Evolutionary conservation across 2,888 invertebrate species (phyloP), one percentile per base, ranked within the genome.

Genomic region (Hemaris fuciformis): DNA sequence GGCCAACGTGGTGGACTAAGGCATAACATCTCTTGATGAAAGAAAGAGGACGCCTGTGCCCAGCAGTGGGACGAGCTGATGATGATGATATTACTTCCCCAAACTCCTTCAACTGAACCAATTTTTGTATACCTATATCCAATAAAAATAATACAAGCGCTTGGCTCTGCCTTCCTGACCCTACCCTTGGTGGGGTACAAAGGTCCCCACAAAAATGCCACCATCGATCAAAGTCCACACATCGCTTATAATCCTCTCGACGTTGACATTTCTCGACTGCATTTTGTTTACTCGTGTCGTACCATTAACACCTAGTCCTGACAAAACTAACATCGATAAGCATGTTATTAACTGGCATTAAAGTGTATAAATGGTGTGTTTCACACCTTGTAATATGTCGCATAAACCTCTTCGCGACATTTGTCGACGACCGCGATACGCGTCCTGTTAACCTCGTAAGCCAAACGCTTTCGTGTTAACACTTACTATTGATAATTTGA

Each of bases 351-450:
- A 53, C 53, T 18, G 18, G 27, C 18, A 53, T 53, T 53, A 53
- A 31, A 15, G 10, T 6, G 5, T 5, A 6, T 46, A 46, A 23
- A 13, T 25, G 46, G 4, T n/a, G n/a, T 53, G 31, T 53, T 45
- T 53, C 53, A 53, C 53, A 53, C 53, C 27, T 59, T 34, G 38
- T 23, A 34, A 7, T 46, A 45, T 38, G 31, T 59, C 22, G 59
- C 34, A 59, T 59, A 53, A 53, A 53, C 53, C 53, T 53, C 31
- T 53, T 53, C 31, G 27, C 3, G 53, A 31, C 53, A 53, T 31
- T 53, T 53, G 48, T 48, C 18, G 53, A 8, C 31, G 53, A 31
- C 31, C 31, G 31, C 18, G 27, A 53, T 53, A 53, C 31, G 15
- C 27, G 53, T 53, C 53, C 53, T 53, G 53, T 18, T 53, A 53